Conservation (phyloP, 92 coral and sea anemone species). For the Zoanthus sansibaricus region DNA sequence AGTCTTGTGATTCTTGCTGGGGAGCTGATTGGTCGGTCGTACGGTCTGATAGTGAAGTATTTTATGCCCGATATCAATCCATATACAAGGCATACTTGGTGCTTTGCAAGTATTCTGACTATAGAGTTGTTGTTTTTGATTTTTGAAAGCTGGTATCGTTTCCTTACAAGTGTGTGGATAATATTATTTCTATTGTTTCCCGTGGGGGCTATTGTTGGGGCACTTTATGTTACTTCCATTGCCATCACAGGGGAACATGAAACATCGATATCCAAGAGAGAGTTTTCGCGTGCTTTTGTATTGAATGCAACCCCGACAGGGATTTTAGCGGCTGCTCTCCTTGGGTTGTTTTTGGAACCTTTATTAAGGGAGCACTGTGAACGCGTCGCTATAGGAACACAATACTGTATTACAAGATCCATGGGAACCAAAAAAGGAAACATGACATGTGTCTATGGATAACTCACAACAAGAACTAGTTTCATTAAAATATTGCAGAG, state of each 20-base stretch:
- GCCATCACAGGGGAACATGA: constrained; percentile 49
- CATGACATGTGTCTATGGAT: not conserved
- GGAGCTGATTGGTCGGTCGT: constrained; percentile 74
- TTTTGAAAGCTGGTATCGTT: constrained; percentile 71
- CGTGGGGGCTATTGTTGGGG: constrained; percentile 69
- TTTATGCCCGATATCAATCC: constrained; percentile 28
- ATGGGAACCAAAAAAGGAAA: constrained; percentile 60
- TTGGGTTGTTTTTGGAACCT: constrained; percentile 70
- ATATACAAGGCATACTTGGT: constrained; percentile 66
- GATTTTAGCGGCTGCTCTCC: constrained; percentile 63
- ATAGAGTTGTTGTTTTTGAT: constrained; percentile 54
- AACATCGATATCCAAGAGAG: constrained; percentile 55
- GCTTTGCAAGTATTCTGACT: constrained; percentile 59
- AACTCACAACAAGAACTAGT: too few species aligned
- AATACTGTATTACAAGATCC: constrained; percentile 72
- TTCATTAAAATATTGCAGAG: too few species aligned
- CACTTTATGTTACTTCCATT: constrained; percentile 68
- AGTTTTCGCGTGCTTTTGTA: constrained; percentile 84
- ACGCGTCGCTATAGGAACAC: constrained; percentile 17
- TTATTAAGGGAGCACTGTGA: constrained; percentile 64
- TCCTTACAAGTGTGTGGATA: constrained; percentile 69
- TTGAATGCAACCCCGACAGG: constrained; percentile 71
- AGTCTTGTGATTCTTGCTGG: constrained; percentile 66
- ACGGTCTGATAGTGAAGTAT: constrained; percentile 35
- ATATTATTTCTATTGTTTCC: constrained; percentile 49